phyloP scores from a whole-genome alignment of 2,888 invertebrate genomes.

The Pollenia amentaria region DNA sequence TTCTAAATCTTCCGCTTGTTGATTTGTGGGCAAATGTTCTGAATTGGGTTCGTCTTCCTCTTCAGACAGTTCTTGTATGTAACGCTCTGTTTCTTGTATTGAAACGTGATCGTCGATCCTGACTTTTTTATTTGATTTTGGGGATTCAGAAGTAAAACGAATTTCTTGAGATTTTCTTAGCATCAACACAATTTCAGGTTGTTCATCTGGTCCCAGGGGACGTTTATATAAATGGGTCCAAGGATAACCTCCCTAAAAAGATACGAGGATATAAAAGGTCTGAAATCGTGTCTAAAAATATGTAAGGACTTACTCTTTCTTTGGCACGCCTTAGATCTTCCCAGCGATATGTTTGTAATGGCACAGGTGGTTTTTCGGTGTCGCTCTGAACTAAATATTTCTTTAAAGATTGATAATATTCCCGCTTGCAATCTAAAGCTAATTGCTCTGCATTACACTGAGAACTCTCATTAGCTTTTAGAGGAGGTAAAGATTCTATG shows the following conservation, averaged over 20 bases:
- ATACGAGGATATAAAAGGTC: slow-evolving; percentile 11
- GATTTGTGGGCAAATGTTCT: slow-evolving; percentile 70
- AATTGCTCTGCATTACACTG: slow-evolving; percentile 78
- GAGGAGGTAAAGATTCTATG: slow-evolving; percentile 82
- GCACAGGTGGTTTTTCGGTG: slow-evolving; percentile 87
- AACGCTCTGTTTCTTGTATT: slow-evolving; percentile 84
- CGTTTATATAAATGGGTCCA: slow-evolving; percentile 92
- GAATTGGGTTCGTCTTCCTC: slow-evolving; percentile 77
- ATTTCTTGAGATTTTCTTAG: slow-evolving; percentile 83
- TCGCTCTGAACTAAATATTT: slow-evolving; percentile 81
- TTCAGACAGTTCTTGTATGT: slow-evolving; percentile 83
- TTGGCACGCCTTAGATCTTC: slow-evolving; percentile 90
- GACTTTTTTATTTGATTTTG: slow-evolving; percentile 84
- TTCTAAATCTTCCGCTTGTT: slow-evolving; percentile 75
- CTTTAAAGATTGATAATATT: slow-evolving; percentile 83
- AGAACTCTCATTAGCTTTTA: slow-evolving; percentile 77
- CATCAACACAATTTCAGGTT: slow-evolving; percentile 84
- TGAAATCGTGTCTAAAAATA: neutral
- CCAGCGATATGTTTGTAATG: slow-evolving; percentile 92
- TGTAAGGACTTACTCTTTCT: slow-evolving; percentile 84
- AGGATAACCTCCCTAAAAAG: slow-evolving; percentile 89
- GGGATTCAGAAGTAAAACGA: slow-evolving; percentile 83
- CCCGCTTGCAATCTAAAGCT: slow-evolving; percentile 82
- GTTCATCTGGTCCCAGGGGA: slow-evolving; percentile 85
- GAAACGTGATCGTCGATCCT: slow-evolving; percentile 84